Evolutionary conservation across 2,888 invertebrate genomes (phyloP).

Genomic region (Eilema griseolum): DNA sequence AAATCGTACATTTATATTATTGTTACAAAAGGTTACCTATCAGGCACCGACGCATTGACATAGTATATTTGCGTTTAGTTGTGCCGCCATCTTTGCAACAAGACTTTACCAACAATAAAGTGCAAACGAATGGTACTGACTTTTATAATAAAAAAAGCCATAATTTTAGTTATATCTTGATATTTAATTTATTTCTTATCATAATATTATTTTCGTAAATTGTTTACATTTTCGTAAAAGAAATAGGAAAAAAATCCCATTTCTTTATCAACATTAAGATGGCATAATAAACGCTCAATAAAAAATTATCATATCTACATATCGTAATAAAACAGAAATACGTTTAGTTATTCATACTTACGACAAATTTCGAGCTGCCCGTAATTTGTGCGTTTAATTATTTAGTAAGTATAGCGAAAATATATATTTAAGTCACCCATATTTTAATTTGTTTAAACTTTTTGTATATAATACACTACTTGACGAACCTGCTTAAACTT

Average conservation of each 20-base stretch:
- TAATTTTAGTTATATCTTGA: background rate
- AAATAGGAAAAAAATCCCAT: background rate
- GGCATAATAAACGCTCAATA: background rate
- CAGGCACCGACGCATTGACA: background rate
- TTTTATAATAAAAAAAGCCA: background rate
- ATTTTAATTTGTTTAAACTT: background rate
- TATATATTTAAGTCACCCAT: slow-evolving; percentile 1
- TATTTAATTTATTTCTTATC: background rate
- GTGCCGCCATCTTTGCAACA: background rate
- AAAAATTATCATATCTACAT: background rate
- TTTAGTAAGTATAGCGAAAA: slow-evolving; percentile 11
- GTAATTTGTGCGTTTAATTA: background rate
- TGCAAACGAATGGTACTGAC: background rate
- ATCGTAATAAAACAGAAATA: background rate
- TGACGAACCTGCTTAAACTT: background rate
- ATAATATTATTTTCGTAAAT: background rate
- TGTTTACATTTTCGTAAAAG: slow-evolving; percentile 2
- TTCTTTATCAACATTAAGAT: no score
- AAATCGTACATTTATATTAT: background rate
- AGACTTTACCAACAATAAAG: background rate
- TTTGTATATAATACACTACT: background rate
- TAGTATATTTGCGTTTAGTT: background rate
- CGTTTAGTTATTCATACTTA: background rate
- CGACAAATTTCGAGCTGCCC: background rate
- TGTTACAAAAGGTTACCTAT: background rate